Base-by-base conservation (phyloP, 2,797 vertebrate genomes). In the Melanotaenia nigrans region DNA sequence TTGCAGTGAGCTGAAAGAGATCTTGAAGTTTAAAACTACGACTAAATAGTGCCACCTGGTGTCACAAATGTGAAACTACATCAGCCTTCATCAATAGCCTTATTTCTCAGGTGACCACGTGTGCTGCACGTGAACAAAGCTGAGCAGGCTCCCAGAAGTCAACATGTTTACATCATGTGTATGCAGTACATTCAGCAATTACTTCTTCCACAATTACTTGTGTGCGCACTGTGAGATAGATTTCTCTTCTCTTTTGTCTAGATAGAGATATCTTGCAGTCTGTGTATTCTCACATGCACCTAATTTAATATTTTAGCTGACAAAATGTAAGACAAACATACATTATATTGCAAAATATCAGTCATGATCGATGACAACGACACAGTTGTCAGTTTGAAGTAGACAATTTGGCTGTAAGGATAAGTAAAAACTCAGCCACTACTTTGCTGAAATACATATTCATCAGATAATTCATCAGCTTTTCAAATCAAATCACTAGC, bases 81-180 rank as follows among this genome's bases (percentile, higher is more conserved):
- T 25, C 3, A 35, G 7, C 18, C 30, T 40, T 65, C 20, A 55
- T 28, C 47, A n/a, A 22, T 9, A 49, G 20, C 4, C 4, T 28
- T 0, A 22, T 22, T n/a, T 25, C 7, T 7, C n/a, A 25, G 69
- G 8, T 64, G 42, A 18, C 61, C 69, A 65, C 28, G 62, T 28
- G 61, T 32, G 20, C 10, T 64, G 74, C 93, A 92, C 92, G 92
- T 85, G 91, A 81, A 82, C 85, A 70, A 67, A 42, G 40, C 42
- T 45, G 42, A 54, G 14, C 25, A 28, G 13, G 24, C 53, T 55
- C 25, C 53, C 53, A 16, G 24, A 30, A 30, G 11, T 30, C 53
- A 28, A 25, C 13, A 55, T 30, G 53, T 55, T 55, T 55, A 28
- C 53, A 54, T 28, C 13, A 28, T 2, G 12, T 24, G 22, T n/a